Conservation (phyloP, 2,797 vertebrate species). For the Brachyrhaphis roseni region DNA sequence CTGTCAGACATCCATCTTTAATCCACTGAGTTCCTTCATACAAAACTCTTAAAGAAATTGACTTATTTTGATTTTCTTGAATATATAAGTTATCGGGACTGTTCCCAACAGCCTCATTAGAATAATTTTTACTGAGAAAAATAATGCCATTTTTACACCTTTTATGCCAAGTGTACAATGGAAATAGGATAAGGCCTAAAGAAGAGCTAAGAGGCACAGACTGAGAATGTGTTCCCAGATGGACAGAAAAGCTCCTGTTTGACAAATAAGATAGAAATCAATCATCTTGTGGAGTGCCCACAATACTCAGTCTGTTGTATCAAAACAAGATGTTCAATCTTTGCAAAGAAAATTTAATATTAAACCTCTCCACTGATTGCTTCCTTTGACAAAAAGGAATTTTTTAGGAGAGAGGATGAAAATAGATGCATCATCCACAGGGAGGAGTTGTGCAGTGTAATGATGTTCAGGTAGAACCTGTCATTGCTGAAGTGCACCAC, state of each 20-base stretch:
- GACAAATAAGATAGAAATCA: background rate
- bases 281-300: background rate
- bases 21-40: background rate
- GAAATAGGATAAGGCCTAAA: too few species aligned
- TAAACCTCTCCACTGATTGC: conserved; percentile 27
- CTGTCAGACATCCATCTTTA: background rate
- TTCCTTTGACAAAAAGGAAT: conserved; percentile 6
- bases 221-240: background rate
- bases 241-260: background rate
- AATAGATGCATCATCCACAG: conserved; percentile 24
- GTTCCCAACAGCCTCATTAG: background rate
- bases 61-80: background rate
- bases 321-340: conserved; percentile 18
- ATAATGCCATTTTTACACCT: background rate
- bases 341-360: conserved; percentile 20
- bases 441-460: conserved; percentile 31
- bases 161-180: too few species aligned
- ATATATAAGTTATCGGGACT: background rate
- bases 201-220: background rate
- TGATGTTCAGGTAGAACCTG: conserved; percentile 37
- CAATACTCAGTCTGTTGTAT: background rate
- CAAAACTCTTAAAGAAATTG: background rate
- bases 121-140: background rate
- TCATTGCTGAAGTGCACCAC: conserved; percentile 34
- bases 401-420: conserved; percentile 13